Evolutionary conservation across 1,140 invertebrate genomes (phyloP).

Genomic region (Grapholita molesta): DNA sequence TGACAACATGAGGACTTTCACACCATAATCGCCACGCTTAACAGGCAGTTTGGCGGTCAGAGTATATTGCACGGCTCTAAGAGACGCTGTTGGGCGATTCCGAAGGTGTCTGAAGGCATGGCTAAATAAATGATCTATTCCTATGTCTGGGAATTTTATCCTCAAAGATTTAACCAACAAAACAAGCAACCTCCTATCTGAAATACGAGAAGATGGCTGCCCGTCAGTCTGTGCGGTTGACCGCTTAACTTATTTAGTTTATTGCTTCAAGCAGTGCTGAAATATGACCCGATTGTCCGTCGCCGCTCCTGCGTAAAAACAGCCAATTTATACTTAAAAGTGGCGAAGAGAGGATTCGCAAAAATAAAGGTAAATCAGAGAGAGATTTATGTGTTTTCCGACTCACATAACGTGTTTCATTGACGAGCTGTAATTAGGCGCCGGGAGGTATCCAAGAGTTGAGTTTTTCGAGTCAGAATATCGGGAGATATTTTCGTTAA

Average conservation of each 20-base stretch:
- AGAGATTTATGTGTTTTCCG: slow-evolving; percentile 9
- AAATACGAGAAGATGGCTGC: too few species aligned
- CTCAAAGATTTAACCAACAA: too few species aligned
- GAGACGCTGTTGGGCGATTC: too few species aligned
- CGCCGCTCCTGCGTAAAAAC: slow-evolving; percentile 3
- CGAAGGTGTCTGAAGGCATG: too few species aligned
- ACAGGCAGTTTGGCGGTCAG: too few species aligned
- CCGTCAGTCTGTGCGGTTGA: neutral
- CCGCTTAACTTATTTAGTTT: slow-evolving; percentile 13
- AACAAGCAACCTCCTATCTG: too few species aligned
- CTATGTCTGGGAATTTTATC: too few species aligned
- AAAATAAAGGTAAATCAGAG: neutral
- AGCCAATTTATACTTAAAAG: slow-evolving; percentile 12
- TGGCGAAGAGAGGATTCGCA: neutral
- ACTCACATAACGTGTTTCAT: neutral
- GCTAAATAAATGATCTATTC: too few species aligned
- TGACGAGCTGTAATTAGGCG: neutral
- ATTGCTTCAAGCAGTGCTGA: neutral
- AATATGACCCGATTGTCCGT: slow-evolving; percentile 10
- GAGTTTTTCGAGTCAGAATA: neutral
- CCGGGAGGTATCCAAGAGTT: neutral
- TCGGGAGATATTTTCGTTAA: too few species aligned
- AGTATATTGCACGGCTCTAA: too few species aligned
- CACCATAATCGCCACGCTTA: too few species aligned
- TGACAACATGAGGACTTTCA: too few species aligned